Base-by-base conservation (phyloP, 2,797 vertebrate species). In the Geotrypetes seraphini region DNA sequence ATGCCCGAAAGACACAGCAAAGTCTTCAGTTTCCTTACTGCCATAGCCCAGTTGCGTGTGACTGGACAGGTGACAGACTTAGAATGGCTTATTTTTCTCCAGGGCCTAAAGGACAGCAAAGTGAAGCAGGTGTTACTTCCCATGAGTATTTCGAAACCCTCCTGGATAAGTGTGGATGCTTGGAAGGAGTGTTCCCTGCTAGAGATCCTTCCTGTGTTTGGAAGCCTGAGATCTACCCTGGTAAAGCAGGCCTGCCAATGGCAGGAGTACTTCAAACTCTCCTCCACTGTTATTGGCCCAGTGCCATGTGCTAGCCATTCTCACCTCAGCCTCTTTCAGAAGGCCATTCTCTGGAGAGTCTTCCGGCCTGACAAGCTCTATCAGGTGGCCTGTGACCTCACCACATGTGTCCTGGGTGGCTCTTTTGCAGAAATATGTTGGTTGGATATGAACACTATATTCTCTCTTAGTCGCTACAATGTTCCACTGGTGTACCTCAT, bases 301-400 rank as follows among this genome's bases (percentile, higher is more conserved):
- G 57, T 79, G 7, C 83, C 84, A 13, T 79, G 71, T 43, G 62
- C 16, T 8, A 75, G 73, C 19, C 68, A 81, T 20, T 15, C 57
- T 16, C 79, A 88, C 34, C 77, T 92, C 12, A 71, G 76, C 15
- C 58, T 73, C 20, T 43, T 88, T 15, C 88, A 92, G 70, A 69
- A 78, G 5, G 77, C 85, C 22, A 66, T 92, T 21, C 75, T 93
- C 22, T 91, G 87, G 87, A 86, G 78, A 25, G 80, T 82, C 3
- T 15, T 91, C 13, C 27, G 57, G 28, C 88, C 88, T 0, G 20
- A 74, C 3, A 56, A 57, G 29, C 36, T 88, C 22, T 52, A 63
- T 15, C 40, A 36, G 1, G 47, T 86, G 10, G 50, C 75, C 1
- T 50, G 75, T 2, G 66, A 70, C 37, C 46, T 91, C n/a, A 53